These are phyloP conservation scores for Anthophora plumipes DNA, from an alignment of 2,888 invertebrate species.

Conservation along the genomic window DNA sequence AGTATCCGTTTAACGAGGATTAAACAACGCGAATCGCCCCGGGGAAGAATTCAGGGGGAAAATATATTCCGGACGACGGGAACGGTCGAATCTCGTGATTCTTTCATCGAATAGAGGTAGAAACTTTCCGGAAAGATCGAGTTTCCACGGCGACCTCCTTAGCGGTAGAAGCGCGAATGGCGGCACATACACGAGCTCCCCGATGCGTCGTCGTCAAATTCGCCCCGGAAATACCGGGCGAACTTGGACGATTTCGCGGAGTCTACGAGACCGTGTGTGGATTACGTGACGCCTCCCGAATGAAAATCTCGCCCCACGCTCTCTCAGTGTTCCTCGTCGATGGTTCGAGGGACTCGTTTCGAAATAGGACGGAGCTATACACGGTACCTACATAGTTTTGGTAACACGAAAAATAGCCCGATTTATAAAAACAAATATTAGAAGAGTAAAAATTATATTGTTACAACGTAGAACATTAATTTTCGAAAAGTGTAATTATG, in stretches of 20 bases:
- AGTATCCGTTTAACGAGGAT: not conserved
- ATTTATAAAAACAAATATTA: too few species aligned
- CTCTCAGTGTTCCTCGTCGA: constrained; percentile 22
- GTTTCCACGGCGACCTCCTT: constrained; percentile 51
- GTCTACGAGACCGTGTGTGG: constrained; percentile 58
- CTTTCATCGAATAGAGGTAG: constrained; percentile 26
- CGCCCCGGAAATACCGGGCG: constrained; percentile 53
- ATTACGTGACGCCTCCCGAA: constrained; percentile 62
- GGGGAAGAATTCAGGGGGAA: not conserved
- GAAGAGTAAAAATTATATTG: too few species aligned
- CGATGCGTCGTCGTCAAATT: constrained; percentile 56
- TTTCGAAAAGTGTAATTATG: too few species aligned
- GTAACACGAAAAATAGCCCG: too few species aligned
- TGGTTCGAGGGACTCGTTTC: constrained; percentile 38
- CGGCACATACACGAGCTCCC: constrained; percentile 24
- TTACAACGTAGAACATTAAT: too few species aligned
- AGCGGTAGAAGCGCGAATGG: constrained; percentile 32
- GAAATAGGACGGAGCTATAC: constrained; percentile 39
- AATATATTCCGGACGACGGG: not conserved
- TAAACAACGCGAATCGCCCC: not conserved
- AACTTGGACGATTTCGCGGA: constrained; percentile 64
- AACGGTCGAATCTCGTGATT: constrained; percentile 16
- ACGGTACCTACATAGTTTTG: too few species aligned
- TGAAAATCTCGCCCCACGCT: constrained; percentile 40
- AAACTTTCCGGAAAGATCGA: constrained; percentile 45